These are phyloP conservation scores for Pararge aegeria DNA, from an alignment of 1,140 invertebrate species.

Conservation along the genomic window DNA sequence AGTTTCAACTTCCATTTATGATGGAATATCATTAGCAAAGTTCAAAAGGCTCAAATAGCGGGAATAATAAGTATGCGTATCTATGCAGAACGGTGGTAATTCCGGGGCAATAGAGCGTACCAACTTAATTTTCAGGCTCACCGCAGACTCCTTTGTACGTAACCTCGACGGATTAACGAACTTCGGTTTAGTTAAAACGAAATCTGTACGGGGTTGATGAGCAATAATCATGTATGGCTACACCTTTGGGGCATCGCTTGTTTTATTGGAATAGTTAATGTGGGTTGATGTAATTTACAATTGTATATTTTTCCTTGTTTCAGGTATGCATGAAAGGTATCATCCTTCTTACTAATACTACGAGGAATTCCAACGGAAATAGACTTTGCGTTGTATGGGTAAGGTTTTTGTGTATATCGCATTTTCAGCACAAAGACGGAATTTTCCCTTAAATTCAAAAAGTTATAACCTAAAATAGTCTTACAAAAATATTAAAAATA, in stretches of 20 bases:
- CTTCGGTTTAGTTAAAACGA: conserved; percentile 48
- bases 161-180: conserved; percentile 57
- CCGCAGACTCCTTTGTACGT: conserved; percentile 68
- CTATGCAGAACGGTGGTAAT: conserved; percentile 45
- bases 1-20: not conserved
- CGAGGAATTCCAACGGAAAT: too few relatives aligned
- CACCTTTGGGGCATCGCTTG: not conserved
- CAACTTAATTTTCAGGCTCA: conserved; percentile 74
- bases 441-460: too few relatives aligned
- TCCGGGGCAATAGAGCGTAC: conserved; percentile 68
- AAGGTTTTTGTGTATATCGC: too few relatives aligned
- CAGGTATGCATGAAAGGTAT: too few relatives aligned
- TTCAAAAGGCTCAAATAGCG: conserved; percentile 14
- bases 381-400: too few relatives aligned
- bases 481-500: too few relatives aligned
- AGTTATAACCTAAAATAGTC: too few relatives aligned
- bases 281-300: too few relatives aligned
- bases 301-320: too few relatives aligned
- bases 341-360: too few relatives aligned
- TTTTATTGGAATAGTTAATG: not conserved
- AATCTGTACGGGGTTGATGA: conserved; percentile 26
- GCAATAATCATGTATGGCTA: conserved; percentile 9
- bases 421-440: too few relatives aligned
- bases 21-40: conserved; percentile 9
- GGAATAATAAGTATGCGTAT: conserved; percentile 22